Base-by-base conservation (phyloP, 2,888 invertebrate genomes). In the Acronicta alni region DNA sequence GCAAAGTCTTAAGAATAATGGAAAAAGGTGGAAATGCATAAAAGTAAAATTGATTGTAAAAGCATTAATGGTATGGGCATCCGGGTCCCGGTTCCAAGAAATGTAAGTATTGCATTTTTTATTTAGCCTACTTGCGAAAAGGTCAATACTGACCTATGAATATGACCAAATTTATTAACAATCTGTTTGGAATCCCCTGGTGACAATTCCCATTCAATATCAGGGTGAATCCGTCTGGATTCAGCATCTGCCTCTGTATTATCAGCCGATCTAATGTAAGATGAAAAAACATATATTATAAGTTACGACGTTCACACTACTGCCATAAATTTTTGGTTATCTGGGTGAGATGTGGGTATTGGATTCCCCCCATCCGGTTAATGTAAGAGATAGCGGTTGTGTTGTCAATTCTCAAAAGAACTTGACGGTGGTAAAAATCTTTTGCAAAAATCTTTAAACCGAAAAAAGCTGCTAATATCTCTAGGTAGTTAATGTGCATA, bases 61-160 rank as follows among this genome's bases (percentile, higher is more conserved):
- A 0, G 77, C 70, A 43, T 77, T 57, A 9, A 79, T 43, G 0
- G 30, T 32, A 5, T 30, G 45, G 2, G 75, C 74, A 8, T 67
- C 56, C 0, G 78, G 75, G 16, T 80, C 77, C 0, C 39, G 37
- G 9, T 68, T 52, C 77, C 77, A 78, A 0, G 73, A 68, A 0
- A 75, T 42, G 43, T 62, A 80, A n/a, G 12, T 57, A 0, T 9
- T 0, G 49, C 77, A 77, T 56, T 78, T 76, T 9, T 41, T 51
- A 41, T 80, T 78, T 2, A 64, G 15, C 3, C 75, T 38, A n/a
- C 57, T 65, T 0, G 75, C 77, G 35, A 77, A 79, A 8, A 79
- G 14, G 23, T 79, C 75, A 6, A 76, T n/a, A n/a, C n/a, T n/a
- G n/a, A n/a, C n/a, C n/a, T 68, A 0, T 67, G 18, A 16, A 75